Base-by-base conservation (phyloP, 1,140 invertebrate species). In the Himalopsyche phryganea region DNA sequence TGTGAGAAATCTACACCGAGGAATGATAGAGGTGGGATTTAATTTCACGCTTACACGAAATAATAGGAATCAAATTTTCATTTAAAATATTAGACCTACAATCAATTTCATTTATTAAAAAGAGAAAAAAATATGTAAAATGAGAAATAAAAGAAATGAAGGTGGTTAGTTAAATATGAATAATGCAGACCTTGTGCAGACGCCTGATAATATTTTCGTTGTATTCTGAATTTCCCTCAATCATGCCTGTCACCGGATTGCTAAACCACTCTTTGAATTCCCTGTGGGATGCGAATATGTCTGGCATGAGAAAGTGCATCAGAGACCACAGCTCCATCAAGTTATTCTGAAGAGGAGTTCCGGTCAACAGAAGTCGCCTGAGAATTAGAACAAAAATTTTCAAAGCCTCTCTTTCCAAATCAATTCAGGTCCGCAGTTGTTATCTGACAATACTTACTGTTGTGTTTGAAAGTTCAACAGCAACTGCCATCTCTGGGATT, bases 221-320 rank as follows among this genome's bases (percentile, higher is more conserved):
- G 76, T 94, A 95, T 73, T 98, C 94, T 60, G 88, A 87, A 71
- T 89, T 93, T 53, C 96, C 97, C 77, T 98, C 97, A 60, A 98
- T 94, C 92, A 98, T 99, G 50, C 94, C 94, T 50, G 93, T 95
- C 14, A 98, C 89, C 0, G 98, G 96, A 79, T 97, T 97, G 44
- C 92, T 93, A 81, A 99, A 99, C 97, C 97, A 99, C 76, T 98
- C 96, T 73, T 96, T 94, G 68, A 93, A 98, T 75, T 98, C 94
- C 46, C 88, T 82, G 77, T 99, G 96, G 15, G 96, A 98, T 66
- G 96, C 91, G 81, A 99, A 99, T 54, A 99, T 92, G 78, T 96
- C 89, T 40, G 98, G 98, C 98, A 99, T 99, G 6, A 99, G 82
- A 79, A 99, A 99, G 80, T 99, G 97, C 95, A 99, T 98, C 10